These are phyloP conservation scores for Montifringilla adamsi DNA, from an alignment of 2,113 vertebrate species.

Conservation along the genomic window DNA sequence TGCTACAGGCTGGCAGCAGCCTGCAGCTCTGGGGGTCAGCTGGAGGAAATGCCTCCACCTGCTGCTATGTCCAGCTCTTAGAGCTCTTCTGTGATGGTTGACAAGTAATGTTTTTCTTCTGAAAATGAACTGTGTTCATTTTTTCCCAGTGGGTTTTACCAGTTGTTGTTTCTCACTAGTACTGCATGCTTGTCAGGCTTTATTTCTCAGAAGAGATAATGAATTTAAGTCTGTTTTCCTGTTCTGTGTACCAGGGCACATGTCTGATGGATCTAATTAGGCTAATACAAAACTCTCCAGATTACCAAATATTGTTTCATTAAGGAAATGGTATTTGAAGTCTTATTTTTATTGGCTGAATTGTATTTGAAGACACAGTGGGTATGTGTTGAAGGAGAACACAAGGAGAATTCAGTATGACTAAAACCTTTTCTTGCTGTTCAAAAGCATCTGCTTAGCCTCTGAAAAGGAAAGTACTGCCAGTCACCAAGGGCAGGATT, in stretches of 20 bases:
- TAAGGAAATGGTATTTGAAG: conserved; percentile 48
- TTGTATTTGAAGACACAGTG: not conserved
- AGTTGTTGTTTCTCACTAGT: not conserved
- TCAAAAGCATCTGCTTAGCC: not conserved
- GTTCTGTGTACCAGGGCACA: conserved; percentile 3
- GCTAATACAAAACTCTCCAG: conserved; percentile 6
- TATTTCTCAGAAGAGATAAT: conserved; percentile 55
- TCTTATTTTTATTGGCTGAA: conserved; percentile 31
- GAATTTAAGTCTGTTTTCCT: conserved; percentile 62
- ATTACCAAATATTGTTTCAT: conserved; percentile 44
- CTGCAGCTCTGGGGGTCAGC: not conserved
- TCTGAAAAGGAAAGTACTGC: not conserved
- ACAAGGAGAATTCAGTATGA: not conserved
- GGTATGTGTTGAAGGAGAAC: not conserved
- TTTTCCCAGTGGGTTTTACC: not conserved
- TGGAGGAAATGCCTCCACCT: not conserved
- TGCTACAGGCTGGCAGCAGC: not conserved
- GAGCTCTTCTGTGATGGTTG: not conserved
- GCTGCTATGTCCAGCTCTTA: not conserved
- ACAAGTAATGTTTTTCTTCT: conserved; percentile 50
- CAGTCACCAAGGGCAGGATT: not conserved
- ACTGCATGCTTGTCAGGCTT: conserved; percentile 32
- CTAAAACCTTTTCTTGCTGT: not conserved
- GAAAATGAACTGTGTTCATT: not conserved
- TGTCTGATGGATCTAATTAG: conserved; percentile 49